Base-by-base conservation (phyloP, 2,797 vertebrate species). In the Hippopotamyrus pictus region DNA sequence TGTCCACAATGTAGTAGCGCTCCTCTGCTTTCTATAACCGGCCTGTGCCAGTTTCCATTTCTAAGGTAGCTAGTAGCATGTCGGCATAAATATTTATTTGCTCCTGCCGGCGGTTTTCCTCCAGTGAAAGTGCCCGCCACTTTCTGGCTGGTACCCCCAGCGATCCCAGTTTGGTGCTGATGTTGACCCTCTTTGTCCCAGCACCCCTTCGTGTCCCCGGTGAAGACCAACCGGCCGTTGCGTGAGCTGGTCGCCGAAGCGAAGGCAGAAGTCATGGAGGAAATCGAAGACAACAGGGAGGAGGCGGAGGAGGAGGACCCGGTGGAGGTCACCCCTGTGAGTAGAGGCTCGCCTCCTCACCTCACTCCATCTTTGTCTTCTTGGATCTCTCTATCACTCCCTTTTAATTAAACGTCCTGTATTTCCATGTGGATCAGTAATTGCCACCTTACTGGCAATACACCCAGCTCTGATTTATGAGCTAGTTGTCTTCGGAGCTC, bases 201-300 rank as follows among this genome's bases (percentile, higher is more conserved):
- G 97, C 97, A 99, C 82, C 97, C 97, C 22, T 99, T 99, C 0
- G 96, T 98, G 91, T 97, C 92, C 89, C 95, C 95, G 0, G 93
- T 97, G 92, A 97, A 92, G 87, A 96, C 93, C 0, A 98, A 97
- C 94, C 97, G 96, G 79, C 97, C 98, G 0, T 93, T 99, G 90
- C 92, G 96, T 2, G 98, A 99, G 93, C 97, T 99, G 94, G 98
- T 99, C 92, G 99, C 99, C 0, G 98, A 99, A 94, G 98, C 98
- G 87, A 99, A 99, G 92, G 99, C 99, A 0, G 99, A 99, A 92
- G 98, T 99, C 93, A 97, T 98, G 97, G 99, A 99, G 94, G 98
- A 98, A 96, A 97, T 99, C 0, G 98, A 99, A 92, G 98, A 99
- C 79, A 96, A 97, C 91, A 95, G 97, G 87, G 98, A 98, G 17